Percentiles rank a stretch among this genome's conserved stretches.
These are phyloP conservation scores for Pinna nobilis DNA, from an alignment of 1,140 invertebrate genomes.

Conservation along the genomic window DNA sequence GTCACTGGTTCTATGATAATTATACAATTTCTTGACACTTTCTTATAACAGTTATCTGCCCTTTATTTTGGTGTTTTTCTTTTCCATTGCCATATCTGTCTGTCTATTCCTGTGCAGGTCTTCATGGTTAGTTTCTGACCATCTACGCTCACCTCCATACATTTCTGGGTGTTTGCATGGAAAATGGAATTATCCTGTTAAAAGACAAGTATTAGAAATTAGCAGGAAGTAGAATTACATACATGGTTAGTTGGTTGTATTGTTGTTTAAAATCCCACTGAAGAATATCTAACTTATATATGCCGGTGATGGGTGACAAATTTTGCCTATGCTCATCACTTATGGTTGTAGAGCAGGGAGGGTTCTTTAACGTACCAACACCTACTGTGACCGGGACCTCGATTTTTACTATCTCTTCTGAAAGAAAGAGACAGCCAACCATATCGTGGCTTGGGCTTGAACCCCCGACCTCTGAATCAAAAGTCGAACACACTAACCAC, in stretches of 20 bases:
- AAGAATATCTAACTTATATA: not conserved
- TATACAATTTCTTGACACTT: not conserved
- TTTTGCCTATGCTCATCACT: too few relatives aligned
- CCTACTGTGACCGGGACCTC: too few relatives aligned
- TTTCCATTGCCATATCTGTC: constrained; percentile 97
- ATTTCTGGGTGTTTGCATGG: constrained; percentile 94
- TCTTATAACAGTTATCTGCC: not conserved
- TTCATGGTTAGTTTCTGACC: constrained; percentile 84
- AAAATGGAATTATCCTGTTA: constrained; percentile 89
- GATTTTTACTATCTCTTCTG: too few relatives aligned
- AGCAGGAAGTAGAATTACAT: not conserved
- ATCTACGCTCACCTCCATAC: constrained; percentile 85
- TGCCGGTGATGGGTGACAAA: too few relatives aligned
- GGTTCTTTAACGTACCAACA: too few relatives aligned
- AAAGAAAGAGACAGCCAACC: not conserved
- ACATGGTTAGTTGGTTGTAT: too few relatives aligned
- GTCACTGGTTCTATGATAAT: too few relatives aligned
- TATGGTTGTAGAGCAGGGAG: too few relatives aligned
- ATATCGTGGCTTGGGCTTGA: too few relatives aligned
- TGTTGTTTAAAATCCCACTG: too few relatives aligned
- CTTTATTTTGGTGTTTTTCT: constrained; percentile 78
- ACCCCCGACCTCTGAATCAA: too few relatives aligned
- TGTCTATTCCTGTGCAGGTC: constrained; percentile 83
- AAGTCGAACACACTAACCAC: too few relatives aligned
- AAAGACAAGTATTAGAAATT: constrained; percentile 1